A percentile compares a stretch with the other conserved stretches of the same genome.
Evolutionary conservation across 2,113 vertebrate genomes (phyloP).

Genomic region (Recurvirostra avosetta): DNA sequence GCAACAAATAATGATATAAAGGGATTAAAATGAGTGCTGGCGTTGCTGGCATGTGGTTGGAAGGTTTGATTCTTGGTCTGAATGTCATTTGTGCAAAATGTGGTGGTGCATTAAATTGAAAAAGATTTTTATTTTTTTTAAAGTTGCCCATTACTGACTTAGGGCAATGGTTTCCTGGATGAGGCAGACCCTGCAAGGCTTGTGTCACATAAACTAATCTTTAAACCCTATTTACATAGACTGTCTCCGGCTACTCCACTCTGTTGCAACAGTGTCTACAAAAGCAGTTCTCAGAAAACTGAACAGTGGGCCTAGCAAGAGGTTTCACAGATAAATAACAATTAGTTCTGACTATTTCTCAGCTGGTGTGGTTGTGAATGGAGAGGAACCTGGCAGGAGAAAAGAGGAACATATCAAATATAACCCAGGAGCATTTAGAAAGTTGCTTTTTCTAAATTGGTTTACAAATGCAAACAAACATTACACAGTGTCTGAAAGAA

Average conservation of each 20-base stretch:
- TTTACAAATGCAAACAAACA: constrained; percentile 24
- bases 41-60: not conserved
- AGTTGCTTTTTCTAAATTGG: not conserved
- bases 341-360: not conserved
- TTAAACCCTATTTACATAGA: not conserved
- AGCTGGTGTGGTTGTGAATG: not conserved
- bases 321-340: not conserved
- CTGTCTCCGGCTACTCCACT: not conserved
- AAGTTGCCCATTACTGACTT: not conserved
- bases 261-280: not conserved
- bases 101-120: not conserved
- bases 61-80: not conserved
- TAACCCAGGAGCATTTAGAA: not conserved
- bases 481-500: not conserved
- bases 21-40: not conserved
- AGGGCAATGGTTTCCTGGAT: not conserved
- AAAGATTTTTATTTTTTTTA: not conserved
- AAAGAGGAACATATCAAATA: not conserved
- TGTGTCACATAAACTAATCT: not conserved
- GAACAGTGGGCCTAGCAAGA: not conserved
- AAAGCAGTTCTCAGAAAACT: not conserved
- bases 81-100: not conserved
- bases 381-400: not conserved
- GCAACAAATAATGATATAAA: not conserved
- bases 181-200: not conserved